Base-by-base conservation (phyloP, 2,888 invertebrate species). In the Clunio marinus region DNA sequence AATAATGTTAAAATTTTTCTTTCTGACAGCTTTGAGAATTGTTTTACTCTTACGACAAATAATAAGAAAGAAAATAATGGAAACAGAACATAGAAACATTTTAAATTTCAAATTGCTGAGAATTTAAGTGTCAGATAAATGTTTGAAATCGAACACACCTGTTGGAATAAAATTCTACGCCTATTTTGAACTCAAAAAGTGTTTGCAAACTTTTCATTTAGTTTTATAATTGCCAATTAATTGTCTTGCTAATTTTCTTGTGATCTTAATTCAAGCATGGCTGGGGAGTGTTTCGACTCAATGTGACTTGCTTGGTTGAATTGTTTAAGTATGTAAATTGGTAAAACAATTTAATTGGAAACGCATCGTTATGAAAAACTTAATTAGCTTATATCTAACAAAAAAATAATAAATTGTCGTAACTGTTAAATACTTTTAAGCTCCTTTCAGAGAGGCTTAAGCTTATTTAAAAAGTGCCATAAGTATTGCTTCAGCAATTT, bases 21-120 rank as follows among this genome's bases (percentile, higher is more conserved):
- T 41, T 41, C n/a, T 41, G 41, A 41, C 41, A 41, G 41, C 41
- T 41, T 15, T 10, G 32, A 15, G 41, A 15, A 5, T 41, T 41
- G 41, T 41, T n/a, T n/a, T 15, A 41, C 41, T 41, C 7, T 10
- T 15, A 15, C 41, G 41, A 41, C 41, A 41, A 41, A 5, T 15
- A n/a, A n/a, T n/a, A n/a, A n/a, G 41, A 41, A 41, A 41, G n/a
- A 15, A 10, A 41, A 15, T n/a, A 41, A 41, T 41, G 41, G n/a
- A 5, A 41, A 15, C 10, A 41, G 4, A 41, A 41, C 41, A 41
- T 41, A 41, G 15, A 41, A n/a, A 41, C 41, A 41, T 41, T 41
- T 41, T 15, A n/a, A 41, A 41, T 41, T 41, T 41, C 41, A 41
- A 41, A 41, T 41, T 41, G 41, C n/a, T 15, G 41, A 41, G 41